These are phyloP conservation scores for Drosophila tanythrix DNA, from an alignment of 2,888 invertebrate species.

Conservation along the genomic window DNA sequence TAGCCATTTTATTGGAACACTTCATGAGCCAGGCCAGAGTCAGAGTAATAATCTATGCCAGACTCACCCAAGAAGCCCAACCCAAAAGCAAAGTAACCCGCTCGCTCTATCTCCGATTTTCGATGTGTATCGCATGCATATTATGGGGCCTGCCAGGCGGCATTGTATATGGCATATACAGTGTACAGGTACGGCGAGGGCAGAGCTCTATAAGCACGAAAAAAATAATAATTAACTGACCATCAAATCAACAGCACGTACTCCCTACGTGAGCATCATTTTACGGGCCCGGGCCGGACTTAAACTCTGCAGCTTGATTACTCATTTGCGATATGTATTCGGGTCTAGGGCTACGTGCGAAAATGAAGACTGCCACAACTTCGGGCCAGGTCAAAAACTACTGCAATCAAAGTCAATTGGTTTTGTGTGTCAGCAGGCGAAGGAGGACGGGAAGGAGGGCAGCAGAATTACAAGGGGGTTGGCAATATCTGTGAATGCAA, in stretches of 20 bases:
- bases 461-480: not conserved
- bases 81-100: conserved; percentile 19
- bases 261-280: conserved; percentile 85
- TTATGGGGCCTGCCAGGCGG: conserved; percentile 30
- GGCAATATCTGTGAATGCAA: conserved; percentile 29
- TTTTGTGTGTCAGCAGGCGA: not conserved
- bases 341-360: conserved; percentile 65
- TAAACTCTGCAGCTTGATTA: conserved; percentile 56
- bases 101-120: conserved; percentile 38
- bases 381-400: conserved; percentile 57
- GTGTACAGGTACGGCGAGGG: conserved; percentile 11
- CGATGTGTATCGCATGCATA: conserved; percentile 66
- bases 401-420: conserved; percentile 67
- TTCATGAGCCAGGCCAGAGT: conserved; percentile 40
- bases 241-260: conserved; percentile 85
- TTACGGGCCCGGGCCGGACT: conserved; percentile 58
- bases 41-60: conserved; percentile 55
- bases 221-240: conserved; percentile 83
- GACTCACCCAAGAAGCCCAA: conserved; percentile 24
- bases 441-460: not conserved
- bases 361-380: conserved; percentile 70
- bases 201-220: conserved; percentile 71
- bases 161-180: not conserved
- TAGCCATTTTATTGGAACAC: conserved; percentile 66
- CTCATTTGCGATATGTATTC: conserved; percentile 71